These are phyloP conservation scores for Mus caroli DNA, from an alignment of 2,797 vertebrate genomes.

Conservation along the genomic window DNA sequence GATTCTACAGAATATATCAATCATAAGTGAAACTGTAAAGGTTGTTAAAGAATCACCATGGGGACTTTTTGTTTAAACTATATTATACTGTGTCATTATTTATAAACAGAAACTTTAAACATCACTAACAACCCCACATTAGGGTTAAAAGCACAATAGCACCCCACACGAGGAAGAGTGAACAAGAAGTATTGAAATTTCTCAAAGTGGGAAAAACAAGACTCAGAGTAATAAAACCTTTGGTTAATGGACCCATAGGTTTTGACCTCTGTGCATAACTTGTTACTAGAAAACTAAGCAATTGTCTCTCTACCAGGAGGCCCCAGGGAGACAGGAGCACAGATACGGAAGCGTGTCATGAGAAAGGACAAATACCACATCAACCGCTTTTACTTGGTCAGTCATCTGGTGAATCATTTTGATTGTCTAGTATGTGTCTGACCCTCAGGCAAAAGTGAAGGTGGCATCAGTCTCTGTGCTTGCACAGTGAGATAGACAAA, in stretches of 20 bases:
- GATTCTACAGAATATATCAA: neutral
- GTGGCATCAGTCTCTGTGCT: neutral
- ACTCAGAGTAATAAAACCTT: neutral
- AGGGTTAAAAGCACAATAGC: neutral
- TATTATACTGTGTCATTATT: neutral
- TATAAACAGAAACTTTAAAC: slow-evolving; percentile 9
- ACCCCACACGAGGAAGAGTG: neutral
- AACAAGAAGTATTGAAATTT: neutral
- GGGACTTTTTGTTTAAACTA: slow-evolving; percentile 11
- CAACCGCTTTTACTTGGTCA: neutral
- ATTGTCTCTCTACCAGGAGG: neutral
- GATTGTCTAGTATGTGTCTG: neutral
- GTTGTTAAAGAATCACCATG: neutral
- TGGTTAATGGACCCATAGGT: neutral
- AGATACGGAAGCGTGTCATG: neutral
- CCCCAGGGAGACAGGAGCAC: neutral
- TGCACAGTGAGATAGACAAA: too few species aligned
- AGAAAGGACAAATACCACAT: neutral
- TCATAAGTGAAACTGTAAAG: neutral
- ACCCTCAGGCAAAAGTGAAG: neutral
- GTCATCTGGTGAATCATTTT: neutral
- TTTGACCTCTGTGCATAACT: neutral
- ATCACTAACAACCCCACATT: neutral
- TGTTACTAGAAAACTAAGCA: slow-evolving; percentile 13
- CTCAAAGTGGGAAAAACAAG: neutral